phyloP scores from a whole-genome alignment of 1,140 invertebrate genomes.

The Whitmania pigra region DNA sequence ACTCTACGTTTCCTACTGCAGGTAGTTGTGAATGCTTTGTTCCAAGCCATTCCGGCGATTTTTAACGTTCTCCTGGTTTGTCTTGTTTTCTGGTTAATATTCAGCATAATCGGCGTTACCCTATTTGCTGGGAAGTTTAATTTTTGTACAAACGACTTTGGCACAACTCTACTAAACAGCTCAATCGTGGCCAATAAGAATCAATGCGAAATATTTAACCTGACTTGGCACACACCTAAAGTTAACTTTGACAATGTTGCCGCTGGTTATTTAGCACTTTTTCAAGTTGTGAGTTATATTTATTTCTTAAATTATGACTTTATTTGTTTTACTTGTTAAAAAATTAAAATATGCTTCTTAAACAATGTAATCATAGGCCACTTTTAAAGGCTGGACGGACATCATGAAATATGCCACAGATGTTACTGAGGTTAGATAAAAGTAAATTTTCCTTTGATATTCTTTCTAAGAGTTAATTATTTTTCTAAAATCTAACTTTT shows the following conservation, averaged over 20 bases:
- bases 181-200: slow-evolving; percentile 73
- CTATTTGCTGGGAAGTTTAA: slow-evolving; percentile 64
- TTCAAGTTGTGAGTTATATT: slow-evolving; percentile 62
- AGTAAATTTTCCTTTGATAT: too few species aligned
- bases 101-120: slow-evolving; percentile 79
- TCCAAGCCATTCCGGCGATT: slow-evolving; percentile 87
- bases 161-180: slow-evolving; percentile 49
- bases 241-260: slow-evolving; percentile 98
- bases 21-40: slow-evolving; percentile 84
- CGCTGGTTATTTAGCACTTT: slow-evolving; percentile 86
- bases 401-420: slow-evolving; percentile 93
- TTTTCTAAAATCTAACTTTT: too few species aligned
- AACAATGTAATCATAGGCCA: slow-evolving; percentile 43
- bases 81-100: slow-evolving; percentile 80
- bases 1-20: slow-evolving; percentile 33
- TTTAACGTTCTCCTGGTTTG: slow-evolving; percentile 81
- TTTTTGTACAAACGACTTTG: slow-evolving; percentile 29
- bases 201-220: slow-evolving; percentile 46
- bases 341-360: too few species aligned
- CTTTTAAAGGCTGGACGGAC: slow-evolving; percentile 67
- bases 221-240: slow-evolving; percentile 84
- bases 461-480: not conserved
- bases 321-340: not conserved
- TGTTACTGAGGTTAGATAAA: slow-evolving; percentile 9
- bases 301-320: not conserved